Evolutionary conservation across 1,140 invertebrate species (phyloP).

Genomic region (Mycetomoellerius zeteki): DNA sequence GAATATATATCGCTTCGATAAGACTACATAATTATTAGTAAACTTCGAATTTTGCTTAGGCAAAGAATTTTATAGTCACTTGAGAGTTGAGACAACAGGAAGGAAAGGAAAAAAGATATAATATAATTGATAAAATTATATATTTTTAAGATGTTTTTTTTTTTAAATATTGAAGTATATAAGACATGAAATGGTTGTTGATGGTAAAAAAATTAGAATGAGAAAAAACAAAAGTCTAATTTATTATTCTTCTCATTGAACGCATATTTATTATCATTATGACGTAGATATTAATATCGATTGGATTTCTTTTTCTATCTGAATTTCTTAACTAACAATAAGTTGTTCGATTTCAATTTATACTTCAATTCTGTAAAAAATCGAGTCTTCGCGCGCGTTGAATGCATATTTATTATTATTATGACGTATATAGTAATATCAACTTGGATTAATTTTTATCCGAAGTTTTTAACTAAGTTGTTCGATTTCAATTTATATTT

Average conservation of each 20-base stretch:
- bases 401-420: background rate
- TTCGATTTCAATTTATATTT: background rate
- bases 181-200: background rate
- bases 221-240: background rate
- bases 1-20: background rate
- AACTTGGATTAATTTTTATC: background rate
- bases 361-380: background rate
- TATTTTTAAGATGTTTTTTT: background rate
- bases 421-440: background rate
- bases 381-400: background rate
- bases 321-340: background rate
- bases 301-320: background rate
- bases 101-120: background rate
- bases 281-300: background rate
- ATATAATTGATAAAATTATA: background rate
- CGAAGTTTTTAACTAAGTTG: no score
- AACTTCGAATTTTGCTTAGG: background rate
- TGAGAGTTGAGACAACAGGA: background rate
- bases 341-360: background rate
- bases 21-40: background rate
- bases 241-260: background rate
- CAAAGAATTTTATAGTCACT: background rate
- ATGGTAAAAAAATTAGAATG: background rate
- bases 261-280: background rate
- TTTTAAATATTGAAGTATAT: background rate